Percentiles rank a stretch among this genome's conserved stretches.
These are phyloP conservation scores for Doryteuthis pealeii DNA, from an alignment of 1,140 invertebrate species.

Conservation along the genomic window DNA sequence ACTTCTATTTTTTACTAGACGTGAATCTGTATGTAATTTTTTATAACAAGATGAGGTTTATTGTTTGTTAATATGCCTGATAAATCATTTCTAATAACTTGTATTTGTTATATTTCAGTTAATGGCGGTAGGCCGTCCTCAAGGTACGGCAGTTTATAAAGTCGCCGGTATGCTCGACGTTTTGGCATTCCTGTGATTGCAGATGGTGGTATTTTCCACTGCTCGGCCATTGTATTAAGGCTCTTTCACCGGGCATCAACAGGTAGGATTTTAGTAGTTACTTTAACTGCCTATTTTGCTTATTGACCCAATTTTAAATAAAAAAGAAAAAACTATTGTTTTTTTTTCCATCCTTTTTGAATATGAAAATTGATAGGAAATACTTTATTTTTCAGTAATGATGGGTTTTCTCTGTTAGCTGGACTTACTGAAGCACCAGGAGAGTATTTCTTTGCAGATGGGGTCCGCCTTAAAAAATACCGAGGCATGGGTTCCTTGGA, in stretches of 20 bases:
- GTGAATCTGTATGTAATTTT: not conserved
- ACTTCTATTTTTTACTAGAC: too few species aligned
- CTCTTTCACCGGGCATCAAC: slow-evolving; percentile 88
- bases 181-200: slow-evolving; percentile 95
- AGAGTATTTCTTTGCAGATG: slow-evolving; percentile 98
- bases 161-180: slow-evolving; percentile 84
- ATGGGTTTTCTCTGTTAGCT: slow-evolving; percentile 97
- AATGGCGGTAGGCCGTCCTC: slow-evolving; percentile 97
- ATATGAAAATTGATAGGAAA: too few species aligned
- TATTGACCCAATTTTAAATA: too few species aligned
- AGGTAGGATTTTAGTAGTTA: slow-evolving; percentile 58
- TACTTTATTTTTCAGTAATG: slow-evolving; percentile 73
- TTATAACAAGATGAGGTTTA: not conserved
- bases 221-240: slow-evolving; percentile 96
- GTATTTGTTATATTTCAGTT: slow-evolving; percentile 64
- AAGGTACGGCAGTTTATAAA: slow-evolving; percentile 66
- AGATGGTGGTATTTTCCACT: slow-evolving; percentile 93
- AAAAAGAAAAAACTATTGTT: not conserved
- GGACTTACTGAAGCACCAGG: slow-evolving; percentile 98
- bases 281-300: too few species aligned
- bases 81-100: not conserved
- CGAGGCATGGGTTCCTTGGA: slow-evolving; percentile 98
- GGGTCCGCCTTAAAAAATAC: slow-evolving; percentile 97
- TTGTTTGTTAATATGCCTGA: not conserved
- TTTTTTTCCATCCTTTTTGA: not conserved